These are phyloP conservation scores for Hydractinia symbiolongicarpus DNA, from an alignment of 30 jellyfish, hydroid and myxozoan species.

Conservation along the genomic window DNA sequence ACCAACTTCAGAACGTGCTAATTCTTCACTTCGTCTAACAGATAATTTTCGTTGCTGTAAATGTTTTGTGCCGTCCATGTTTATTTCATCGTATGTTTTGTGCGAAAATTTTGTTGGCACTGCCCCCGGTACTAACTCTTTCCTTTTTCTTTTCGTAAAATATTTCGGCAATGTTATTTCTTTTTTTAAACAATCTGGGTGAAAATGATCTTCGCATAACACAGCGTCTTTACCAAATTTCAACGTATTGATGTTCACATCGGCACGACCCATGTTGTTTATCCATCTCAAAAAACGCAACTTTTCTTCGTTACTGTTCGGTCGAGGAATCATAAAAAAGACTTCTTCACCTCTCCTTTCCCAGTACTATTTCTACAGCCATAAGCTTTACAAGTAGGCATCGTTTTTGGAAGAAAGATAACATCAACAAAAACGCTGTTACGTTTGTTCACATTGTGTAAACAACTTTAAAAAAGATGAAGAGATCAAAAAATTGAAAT, in stretches of 20 bases:
- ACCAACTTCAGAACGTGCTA: not conserved
- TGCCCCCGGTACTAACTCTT: not conserved
- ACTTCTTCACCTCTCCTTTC: too few relatives aligned
- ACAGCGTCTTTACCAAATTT: conserved; percentile 11
- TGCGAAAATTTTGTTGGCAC: conserved; percentile 10
- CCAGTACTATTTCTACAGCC: too few relatives aligned
- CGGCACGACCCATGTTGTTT: conserved; percentile 2
- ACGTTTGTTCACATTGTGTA: too few relatives aligned
- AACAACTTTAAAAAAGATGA: too few relatives aligned
- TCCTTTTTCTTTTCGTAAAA: not conserved
- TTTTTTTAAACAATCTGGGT: not conserved
- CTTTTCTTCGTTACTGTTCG: not conserved
- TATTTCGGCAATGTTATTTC: not conserved
- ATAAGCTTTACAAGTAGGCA: too few relatives aligned
- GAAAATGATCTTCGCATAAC: not conserved
- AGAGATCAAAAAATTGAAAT: too few relatives aligned
- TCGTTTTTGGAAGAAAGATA: too few relatives aligned
- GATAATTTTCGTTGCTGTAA: too few relatives aligned
- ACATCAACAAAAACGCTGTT: too few relatives aligned
- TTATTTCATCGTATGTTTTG: conserved; percentile 1
- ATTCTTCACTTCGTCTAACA: not conserved
- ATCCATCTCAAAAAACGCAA: not conserved
- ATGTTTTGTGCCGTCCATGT: not conserved
- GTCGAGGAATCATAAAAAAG: not conserved
- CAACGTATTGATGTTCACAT: not conserved